Conservation (phyloP, 1,140 invertebrate genomes). For the Drosophila azteca region DNA sequence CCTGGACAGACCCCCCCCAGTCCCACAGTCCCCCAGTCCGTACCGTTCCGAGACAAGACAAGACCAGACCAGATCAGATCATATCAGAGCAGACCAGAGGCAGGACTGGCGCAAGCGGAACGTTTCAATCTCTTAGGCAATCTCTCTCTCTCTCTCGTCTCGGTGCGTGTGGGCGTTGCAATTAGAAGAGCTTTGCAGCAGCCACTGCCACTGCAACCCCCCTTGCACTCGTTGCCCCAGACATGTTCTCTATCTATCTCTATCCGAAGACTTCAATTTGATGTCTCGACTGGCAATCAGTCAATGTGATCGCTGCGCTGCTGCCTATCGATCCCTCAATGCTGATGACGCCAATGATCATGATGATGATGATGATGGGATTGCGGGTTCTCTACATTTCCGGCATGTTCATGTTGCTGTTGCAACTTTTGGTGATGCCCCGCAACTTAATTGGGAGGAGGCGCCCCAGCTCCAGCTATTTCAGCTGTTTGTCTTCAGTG, state of each 20-base stretch:
- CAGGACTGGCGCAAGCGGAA: slow-evolving; percentile 41
- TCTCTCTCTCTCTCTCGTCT: slow-evolving; percentile 46
- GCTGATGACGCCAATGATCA: slow-evolving; percentile 23
- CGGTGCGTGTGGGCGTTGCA: slow-evolving; percentile 75
- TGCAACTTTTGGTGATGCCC: slow-evolving; percentile 33
- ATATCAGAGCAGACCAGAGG: slow-evolving; percentile 26
- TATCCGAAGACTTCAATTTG: slow-evolving; percentile 40
- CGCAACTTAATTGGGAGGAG: slow-evolving; percentile 57
- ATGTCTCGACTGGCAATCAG: slow-evolving; percentile 66
- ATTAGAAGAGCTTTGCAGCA: slow-evolving; percentile 61
- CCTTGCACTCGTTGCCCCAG: slow-evolving; percentile 11
- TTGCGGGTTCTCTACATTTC: too few relatives aligned
- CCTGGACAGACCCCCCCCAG: slow-evolving; percentile 1
- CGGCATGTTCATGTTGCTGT: slow-evolving; percentile 47
- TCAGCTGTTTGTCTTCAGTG: slow-evolving; percentile 3
- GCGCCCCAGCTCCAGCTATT: slow-evolving; percentile 19
- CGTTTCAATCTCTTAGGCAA: slow-evolving; percentile 67
- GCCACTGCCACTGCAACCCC: slow-evolving; percentile 15
- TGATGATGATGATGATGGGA: slow-evolving; percentile 3
- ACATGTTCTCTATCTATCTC: slow-evolving; percentile 52
- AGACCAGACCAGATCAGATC: too few relatives aligned
- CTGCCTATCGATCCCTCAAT: slow-evolving; percentile 13
- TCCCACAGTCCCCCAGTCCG: too few relatives aligned
- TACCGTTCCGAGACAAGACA: too few relatives aligned
- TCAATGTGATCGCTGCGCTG: slow-evolving; percentile 60